Percentiles rank a stretch among this genome's conserved stretches.
These are phyloP conservation scores for Aselliscus stoliczkanus DNA, from an alignment of 2,797 vertebrate species.

Conservation along the genomic window DNA sequence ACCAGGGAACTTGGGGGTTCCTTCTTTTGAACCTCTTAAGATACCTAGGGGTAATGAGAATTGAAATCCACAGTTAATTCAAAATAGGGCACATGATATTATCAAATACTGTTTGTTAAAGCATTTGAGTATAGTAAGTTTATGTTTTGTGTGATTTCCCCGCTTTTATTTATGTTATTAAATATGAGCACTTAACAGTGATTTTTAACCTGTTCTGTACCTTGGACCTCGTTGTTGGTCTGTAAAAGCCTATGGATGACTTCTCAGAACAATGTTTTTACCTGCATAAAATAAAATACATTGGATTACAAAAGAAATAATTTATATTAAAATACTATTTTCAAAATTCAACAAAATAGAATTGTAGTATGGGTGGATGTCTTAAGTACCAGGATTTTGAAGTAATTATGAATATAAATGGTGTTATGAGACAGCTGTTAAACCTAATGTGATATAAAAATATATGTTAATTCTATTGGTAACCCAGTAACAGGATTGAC, in stretches of 20 bases:
- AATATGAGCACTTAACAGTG: background rate
- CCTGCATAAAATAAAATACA: background rate
- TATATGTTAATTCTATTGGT: background rate
- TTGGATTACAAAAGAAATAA: background rate
- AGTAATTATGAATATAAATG: background rate
- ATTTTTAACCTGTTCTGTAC: background rate
- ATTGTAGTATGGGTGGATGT: background rate
- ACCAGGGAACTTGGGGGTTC: background rate
- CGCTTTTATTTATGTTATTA: background rate
- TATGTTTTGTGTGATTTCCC: background rate
- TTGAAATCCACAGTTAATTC: background rate
- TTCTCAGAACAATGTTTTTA: background rate
- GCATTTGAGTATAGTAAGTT: background rate
- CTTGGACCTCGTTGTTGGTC: background rate
- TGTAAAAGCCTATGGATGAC: background rate
- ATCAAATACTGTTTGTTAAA: background rate
- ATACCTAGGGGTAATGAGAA: background rate
- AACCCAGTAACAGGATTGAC: background rate
- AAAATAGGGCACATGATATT: background rate
- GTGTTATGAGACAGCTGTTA: background rate
- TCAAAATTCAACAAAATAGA: background rate
- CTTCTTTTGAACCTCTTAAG: background rate
- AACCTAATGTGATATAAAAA: background rate
- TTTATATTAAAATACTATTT: background rate
- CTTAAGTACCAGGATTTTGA: slow-evolving; percentile 12